Evolutionary conservation across 2,888 invertebrate species (phyloP), one percentile per base, ranked within the genome.

Genomic region (Hemistola chrysoprasaria): DNA sequence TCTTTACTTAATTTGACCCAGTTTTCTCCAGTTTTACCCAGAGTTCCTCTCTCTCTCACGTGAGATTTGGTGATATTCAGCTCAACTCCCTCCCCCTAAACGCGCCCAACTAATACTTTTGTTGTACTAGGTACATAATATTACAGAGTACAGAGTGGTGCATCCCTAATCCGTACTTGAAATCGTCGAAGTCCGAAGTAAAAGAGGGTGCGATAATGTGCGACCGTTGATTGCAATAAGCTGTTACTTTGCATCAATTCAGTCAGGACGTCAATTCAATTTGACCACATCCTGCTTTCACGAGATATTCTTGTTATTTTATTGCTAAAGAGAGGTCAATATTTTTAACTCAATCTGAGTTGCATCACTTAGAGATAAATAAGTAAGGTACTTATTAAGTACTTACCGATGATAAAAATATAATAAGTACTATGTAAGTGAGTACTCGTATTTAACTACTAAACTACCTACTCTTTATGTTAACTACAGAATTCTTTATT

Each of bases 211-310:
- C 57, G 70, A 80, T 81, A 75, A 77, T 76, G 67, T 65, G 71
- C 69, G 72, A 69, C 69, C 66, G 76, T 69, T 82, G 81, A 84
- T 85, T 84, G 80, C 78, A 82, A 79, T 78, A 77, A 77, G 78
- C 78, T 81, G 77, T 81, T 78, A 78, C 71, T 76, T 75, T 77
- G 72, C 75, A 72, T 75, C 75, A 83, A 80, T 81, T 82, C 69
- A 81, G 62, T 62, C 70, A 72, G 74, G 70, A 77, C 77, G 84
- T 80, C 84, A 80, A 81, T 80, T 81, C 81, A 87, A 86, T 86
- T 86, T 79, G 78, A 78, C 68, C 67, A 71, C 85, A 84, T 87
- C 87, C 85, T 84, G 80, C 74, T 80, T 82, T 85, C 81, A 77
- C 73, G 72, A 72, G 70, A 75, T 77, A 73, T 70, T 73, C 57